Evolutionary conservation across 1,140 invertebrate genomes (phyloP).

Genomic region (Tetranychus urticae): DNA sequence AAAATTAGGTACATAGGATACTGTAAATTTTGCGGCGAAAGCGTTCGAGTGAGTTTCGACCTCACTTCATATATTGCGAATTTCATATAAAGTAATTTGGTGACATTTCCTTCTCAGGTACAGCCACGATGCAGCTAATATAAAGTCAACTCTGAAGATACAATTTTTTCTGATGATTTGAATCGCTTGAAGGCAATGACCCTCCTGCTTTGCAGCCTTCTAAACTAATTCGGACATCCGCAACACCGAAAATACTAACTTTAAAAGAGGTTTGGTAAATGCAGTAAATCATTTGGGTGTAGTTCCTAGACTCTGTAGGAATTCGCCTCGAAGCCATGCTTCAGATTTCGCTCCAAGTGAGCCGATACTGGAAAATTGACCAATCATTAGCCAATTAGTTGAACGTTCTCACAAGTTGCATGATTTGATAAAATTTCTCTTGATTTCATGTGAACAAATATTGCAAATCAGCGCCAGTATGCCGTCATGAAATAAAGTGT

Average conservation of each 20-base stretch:
- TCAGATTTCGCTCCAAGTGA: slow-evolving; percentile 41
- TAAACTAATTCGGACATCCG: slow-evolving; percentile 51
- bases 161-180: slow-evolving; percentile 51
- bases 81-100: too few species aligned
- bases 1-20: too few species aligned
- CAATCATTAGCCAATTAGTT: slow-evolving; percentile 40
- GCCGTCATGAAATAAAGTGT: slow-evolving; percentile 24
- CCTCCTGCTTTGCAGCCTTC: slow-evolving; percentile 59
- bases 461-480: slow-evolving; percentile 28
- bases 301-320: slow-evolving; percentile 29
- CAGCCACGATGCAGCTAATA: too few species aligned
- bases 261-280: neutral
- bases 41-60: too few species aligned
- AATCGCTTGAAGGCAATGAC: slow-evolving; percentile 62
- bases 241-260: slow-evolving; percentile 35
- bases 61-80: too few species aligned
- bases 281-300: neutral
- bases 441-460: slow-evolving; percentile 47
- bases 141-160: slow-evolving; percentile 32
- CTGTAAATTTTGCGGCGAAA: too few species aligned
- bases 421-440: slow-evolving; percentile 31
- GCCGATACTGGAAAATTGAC: slow-evolving; percentile 76
- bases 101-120: too few species aligned
- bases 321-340: slow-evolving; percentile 41
- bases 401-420: slow-evolving; percentile 16